Evolutionary conservation across 2,113 vertebrate genomes (phyloP).

Genomic region (Chamaetylas fuelleborni): DNA sequence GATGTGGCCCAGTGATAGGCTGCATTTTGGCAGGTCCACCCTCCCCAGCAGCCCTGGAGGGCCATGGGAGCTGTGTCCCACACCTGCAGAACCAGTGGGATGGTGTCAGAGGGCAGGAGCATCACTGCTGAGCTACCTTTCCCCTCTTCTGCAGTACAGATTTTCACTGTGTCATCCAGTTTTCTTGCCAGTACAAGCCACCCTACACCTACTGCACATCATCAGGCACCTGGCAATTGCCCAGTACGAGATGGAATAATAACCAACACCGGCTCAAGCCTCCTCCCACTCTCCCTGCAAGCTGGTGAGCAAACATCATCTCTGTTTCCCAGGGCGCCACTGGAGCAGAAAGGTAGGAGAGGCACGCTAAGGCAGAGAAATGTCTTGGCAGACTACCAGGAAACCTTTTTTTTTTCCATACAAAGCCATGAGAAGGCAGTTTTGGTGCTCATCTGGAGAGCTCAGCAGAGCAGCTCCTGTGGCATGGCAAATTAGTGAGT

Average conservation of each 20-base stretch:
- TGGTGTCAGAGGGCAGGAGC: neutral
- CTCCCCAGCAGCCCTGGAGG: neutral
- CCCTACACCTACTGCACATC: neutral
- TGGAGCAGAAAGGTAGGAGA: neutral
- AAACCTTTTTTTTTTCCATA: neutral
- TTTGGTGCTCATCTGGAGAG: neutral
- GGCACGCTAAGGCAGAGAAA: neutral
- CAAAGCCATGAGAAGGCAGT: neutral
- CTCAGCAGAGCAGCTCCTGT: neutral
- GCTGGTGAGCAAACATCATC: neutral
- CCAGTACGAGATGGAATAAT: neutral
- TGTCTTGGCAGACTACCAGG: neutral
- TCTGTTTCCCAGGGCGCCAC: neutral
- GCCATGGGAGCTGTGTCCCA: accelerated
- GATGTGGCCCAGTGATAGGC: accelerated
- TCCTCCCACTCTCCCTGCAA: neutral
- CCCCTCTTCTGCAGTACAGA: neutral
- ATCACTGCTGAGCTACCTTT: neutral
- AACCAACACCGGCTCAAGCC: neutral
- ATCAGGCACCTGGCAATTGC: neutral
- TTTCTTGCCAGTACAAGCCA: neutral
- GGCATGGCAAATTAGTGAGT: accelerated
- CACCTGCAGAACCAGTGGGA: neutral
- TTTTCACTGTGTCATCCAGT: neutral
- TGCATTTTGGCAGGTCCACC: neutral